Base-by-base conservation (phyloP, 2,113 vertebrate genomes). In the Epinephelus moara region DNA sequence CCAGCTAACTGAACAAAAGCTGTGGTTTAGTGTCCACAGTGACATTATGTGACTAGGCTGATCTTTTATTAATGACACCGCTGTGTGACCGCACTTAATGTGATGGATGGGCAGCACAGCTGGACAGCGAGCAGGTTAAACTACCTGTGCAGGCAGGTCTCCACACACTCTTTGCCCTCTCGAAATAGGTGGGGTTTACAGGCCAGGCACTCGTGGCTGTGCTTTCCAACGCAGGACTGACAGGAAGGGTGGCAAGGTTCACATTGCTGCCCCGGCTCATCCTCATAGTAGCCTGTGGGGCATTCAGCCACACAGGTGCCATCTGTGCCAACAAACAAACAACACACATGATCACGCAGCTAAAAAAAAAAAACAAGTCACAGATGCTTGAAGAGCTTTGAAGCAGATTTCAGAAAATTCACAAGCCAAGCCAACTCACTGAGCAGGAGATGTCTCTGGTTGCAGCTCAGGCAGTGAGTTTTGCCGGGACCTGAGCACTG, bases 121-220 rank as follows among this genome's bases (percentile, higher is more conserved):
- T 52, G 72, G 74, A 68, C 1, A n/a, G 64, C 3, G 61, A 33
- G 80, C 52, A 30, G 80, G 75, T 85, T 78, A 55, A 61, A 86
- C 93, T 96, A 99, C 98, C 97, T 96, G 57, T 89, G 80, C 75
- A 91, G 92, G 91, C 98, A 99, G 4, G 90, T 95, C 18, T 94
- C 93, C 83, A 98, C 90, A 7, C 98, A 99, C 89, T 94, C 87
- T 56, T 95, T 94, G 90, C 88, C 96, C 87, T 97, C 94, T 79
- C 94, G 95, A 76, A 97, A 96, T 75, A 94, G 96, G 74, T 94
- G 94, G 0, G 72, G 76, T 82, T 85, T 96, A 92, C 98, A 99
- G 91, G 93, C 92, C 55, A 95, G 94, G 64, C 97, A 98, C 55
- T 98, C 94, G 1, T 91, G 93, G 84, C 96, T 96, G 80, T 93